A percentile compares a stretch with the other conserved stretches of the same genome.
These are phyloP conservation scores for Euspilapteryx auroguttella DNA, from an alignment of 2,888 invertebrate genomes.

Conservation along the genomic window DNA sequence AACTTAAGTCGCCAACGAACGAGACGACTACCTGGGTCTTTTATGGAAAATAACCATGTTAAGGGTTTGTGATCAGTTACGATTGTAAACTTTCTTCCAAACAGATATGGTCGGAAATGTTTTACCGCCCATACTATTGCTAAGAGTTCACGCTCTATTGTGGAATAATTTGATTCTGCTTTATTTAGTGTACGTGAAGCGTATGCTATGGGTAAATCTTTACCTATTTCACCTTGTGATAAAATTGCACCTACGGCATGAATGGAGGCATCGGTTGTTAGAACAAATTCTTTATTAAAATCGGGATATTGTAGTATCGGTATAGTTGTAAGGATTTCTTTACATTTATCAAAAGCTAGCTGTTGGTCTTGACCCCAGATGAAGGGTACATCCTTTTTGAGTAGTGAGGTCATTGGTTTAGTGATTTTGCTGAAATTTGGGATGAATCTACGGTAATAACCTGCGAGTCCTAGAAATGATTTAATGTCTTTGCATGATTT, in stretches of 20 bases:
- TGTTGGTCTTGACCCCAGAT: no score
- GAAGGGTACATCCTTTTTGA: slow-evolving; percentile 1
- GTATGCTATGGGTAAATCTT: slow-evolving; percentile 6
- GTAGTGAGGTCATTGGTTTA: neutral
- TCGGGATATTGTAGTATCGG: slow-evolving; percentile 11
- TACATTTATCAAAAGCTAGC: slow-evolving; percentile 3
- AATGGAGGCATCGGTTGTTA: slow-evolving; percentile 10
- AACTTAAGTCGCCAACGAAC: neutral
- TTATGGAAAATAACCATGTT: neutral
- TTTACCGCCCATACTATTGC: slow-evolving; percentile 12
- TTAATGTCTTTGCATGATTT: no score
- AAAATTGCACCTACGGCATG: slow-evolving; percentile 7
- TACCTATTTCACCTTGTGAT: slow-evolving; percentile 9
- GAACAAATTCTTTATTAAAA: slow-evolving; percentile 8
- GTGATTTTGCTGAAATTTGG: slow-evolving; percentile 1
- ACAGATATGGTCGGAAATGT: slow-evolving; percentile 11
- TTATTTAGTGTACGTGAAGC: slow-evolving; percentile 3
- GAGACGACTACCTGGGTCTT: neutral
- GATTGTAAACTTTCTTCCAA: slow-evolving; percentile 2
- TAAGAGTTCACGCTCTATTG: slow-evolving; percentile 11
- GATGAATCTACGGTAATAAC: no score
- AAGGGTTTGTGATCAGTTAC: neutral
- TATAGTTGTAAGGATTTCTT: slow-evolving; percentile 7
- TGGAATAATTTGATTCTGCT: slow-evolving; percentile 5
- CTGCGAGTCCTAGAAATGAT: slow-evolving; percentile 1